Conservation (phyloP, 2,113 vertebrate species). For the Pteruthius melanotis region DNA sequence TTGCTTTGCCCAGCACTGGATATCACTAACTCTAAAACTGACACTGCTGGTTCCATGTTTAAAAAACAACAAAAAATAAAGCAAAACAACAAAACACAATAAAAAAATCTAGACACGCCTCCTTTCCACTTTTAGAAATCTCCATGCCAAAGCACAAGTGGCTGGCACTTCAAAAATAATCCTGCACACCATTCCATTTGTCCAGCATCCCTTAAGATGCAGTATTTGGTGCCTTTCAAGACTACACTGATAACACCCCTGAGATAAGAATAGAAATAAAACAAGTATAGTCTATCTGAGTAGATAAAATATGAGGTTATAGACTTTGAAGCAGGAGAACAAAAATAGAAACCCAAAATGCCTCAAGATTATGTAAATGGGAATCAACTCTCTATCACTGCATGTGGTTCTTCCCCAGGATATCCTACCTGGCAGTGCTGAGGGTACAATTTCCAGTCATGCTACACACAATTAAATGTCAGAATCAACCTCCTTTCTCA, state of each 20-base stretch:
- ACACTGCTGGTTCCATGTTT: background rate
- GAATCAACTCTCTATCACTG: background rate
- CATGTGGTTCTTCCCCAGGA: background rate
- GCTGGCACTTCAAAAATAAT: background rate
- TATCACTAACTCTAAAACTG: background rate
- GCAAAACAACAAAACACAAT: background rate
- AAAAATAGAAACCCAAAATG: background rate
- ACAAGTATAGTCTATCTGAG: background rate
- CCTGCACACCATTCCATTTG: background rate
- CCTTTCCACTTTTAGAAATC: background rate
- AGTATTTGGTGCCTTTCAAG: background rate
- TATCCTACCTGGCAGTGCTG: background rate
- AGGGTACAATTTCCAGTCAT: background rate
- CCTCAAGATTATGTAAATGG: background rate
- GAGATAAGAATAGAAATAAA: background rate
- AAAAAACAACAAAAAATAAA: background rate
- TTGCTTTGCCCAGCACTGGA: background rate
- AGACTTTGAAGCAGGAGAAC: background rate
- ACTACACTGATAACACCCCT: background rate
- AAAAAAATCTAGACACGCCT: background rate
- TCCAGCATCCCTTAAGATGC: background rate
- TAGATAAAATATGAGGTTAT: background rate
- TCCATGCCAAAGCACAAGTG: background rate
- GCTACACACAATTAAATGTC: background rate
- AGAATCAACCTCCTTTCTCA: background rate